Conservation (phyloP, 1,140 invertebrate genomes). For the Bombus superbus region DNA sequence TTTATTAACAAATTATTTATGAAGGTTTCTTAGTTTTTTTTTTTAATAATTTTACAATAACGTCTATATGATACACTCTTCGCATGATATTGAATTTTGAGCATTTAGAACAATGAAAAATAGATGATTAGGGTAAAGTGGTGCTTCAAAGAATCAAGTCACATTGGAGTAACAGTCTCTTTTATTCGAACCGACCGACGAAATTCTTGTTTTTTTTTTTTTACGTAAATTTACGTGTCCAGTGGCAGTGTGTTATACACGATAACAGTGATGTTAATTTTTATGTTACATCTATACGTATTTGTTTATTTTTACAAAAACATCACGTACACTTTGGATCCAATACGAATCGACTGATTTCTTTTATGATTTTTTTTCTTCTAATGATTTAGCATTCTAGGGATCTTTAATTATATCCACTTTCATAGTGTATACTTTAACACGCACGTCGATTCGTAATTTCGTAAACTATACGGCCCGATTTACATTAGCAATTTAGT, state of each 20-base stretch:
- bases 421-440: not conserved
- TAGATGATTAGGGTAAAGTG: not conserved
- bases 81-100: not conserved
- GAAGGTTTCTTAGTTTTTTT: not conserved
- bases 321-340: conserved; percentile 27
- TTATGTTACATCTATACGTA: conserved; percentile 68
- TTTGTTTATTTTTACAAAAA: conserved; percentile 64
- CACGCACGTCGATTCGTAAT: not conserved
- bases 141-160: conserved; percentile 25
- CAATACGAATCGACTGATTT: conserved; percentile 9
- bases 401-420: not conserved
- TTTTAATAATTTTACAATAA: not conserved
- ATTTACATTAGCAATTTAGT: conserved; percentile 19
- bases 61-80: not conserved
- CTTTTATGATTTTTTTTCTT: not conserved
- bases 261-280: conserved; percentile 60
- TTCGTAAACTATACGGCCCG: not conserved
- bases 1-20: not conserved
- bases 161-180: not conserved
- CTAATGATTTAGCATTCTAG: not conserved
- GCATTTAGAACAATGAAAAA: not conserved
- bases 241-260: conserved; percentile 67
- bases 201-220: conserved; percentile 7
- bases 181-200: not conserved
- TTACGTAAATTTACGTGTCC: conserved; percentile 35